A percentile compares a stretch with the other conserved stretches of the same genome.
phyloP scores from a whole-genome alignment of 2,888 invertebrate genomes.

The Trichopria drosophilae region DNA sequence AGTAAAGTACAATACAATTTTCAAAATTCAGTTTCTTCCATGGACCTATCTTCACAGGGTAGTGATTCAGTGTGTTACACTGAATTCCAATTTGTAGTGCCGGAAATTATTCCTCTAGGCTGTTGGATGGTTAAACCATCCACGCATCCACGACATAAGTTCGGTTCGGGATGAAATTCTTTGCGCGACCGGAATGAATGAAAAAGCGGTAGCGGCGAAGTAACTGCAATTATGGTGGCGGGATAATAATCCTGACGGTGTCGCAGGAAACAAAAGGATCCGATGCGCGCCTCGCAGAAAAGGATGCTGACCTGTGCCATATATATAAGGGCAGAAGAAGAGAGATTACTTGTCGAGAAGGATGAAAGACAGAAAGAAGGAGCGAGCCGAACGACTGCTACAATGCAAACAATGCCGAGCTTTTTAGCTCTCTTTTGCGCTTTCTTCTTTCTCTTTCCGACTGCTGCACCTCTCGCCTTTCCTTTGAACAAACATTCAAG shows the following conservation, averaged over 20 bases:
- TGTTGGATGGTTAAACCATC: no score
- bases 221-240: conserved; percentile 27
- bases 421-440: conserved; percentile 12
- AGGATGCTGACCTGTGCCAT: conserved; percentile 11
- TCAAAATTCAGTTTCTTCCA: no score
- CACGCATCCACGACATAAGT: no score
- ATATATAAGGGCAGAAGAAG: conserved; percentile 1
- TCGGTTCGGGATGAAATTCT: no score
- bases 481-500: no score
- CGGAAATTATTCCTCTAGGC: no score
- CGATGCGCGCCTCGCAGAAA: conserved; percentile 28
- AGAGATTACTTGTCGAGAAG: conserved; percentile 8
- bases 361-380: background rate
- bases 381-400: conserved; percentile 17
- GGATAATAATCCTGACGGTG: conserved; percentile 27
- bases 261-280: conserved; percentile 36
- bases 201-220: conserved; percentile 23
- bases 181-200: conserved; percentile 17
- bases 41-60: no score
- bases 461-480: conserved; percentile 16
- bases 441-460: conserved; percentile 11
- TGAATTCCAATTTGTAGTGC: no score
- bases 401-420: conserved; percentile 34
- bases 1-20: no score
- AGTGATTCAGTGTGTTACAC: no score